Base-by-base conservation (phyloP, 2,888 invertebrate genomes). In the Agrochola circellaris region DNA sequence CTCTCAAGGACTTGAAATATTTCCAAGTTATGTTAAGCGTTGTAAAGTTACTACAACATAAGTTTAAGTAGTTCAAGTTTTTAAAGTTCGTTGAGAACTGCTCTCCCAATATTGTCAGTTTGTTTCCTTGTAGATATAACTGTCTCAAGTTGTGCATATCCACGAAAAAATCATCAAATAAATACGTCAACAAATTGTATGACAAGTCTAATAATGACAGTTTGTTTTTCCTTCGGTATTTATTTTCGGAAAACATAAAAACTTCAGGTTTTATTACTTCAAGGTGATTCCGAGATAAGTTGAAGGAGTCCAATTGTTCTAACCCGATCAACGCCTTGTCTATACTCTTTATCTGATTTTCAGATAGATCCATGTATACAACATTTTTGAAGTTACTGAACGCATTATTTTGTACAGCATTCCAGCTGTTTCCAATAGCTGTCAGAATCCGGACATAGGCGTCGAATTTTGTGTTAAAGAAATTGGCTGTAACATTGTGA, bases 111-210 rank as follows among this genome's bases (percentile, higher is more conserved):
- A 26, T 38, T 30, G 45, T 45, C 13, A 88, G 65, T 66, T 72
- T 75, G n/a, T 89, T 89, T 11, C 82, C 88, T 73, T 88, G 82
- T 54, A 89, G 26, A 73, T 84, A 81, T 26, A 88, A 76, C 54
- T 68, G 74, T 56, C 65, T 83, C 42, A 89, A 80, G 34, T 75
- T 81, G 5, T 71, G 8, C 56, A 85, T 20, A 48, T 77, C 73
- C 9, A 38, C 23, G 23, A 87, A 89, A 23, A 76, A 2, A 1
- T 85, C 56, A 54, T 70, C 73, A 13, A 77, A 38, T 56, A 88
- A 73, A 70, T 77, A 54, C 9, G 72, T 77, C 45, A 88, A 66
- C 23, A 70, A 42, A 75, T 88, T 88, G 48, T 85, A 74, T 6
- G 88, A 88, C 56, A 88, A 76, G 11, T 88, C 89, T 51, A 88